A percentile compares a stretch with the other conserved stretches of the same genome.
phyloP scores from a whole-genome alignment of 2,888 invertebrate genomes.

The Acrobasis suavella region DNA sequence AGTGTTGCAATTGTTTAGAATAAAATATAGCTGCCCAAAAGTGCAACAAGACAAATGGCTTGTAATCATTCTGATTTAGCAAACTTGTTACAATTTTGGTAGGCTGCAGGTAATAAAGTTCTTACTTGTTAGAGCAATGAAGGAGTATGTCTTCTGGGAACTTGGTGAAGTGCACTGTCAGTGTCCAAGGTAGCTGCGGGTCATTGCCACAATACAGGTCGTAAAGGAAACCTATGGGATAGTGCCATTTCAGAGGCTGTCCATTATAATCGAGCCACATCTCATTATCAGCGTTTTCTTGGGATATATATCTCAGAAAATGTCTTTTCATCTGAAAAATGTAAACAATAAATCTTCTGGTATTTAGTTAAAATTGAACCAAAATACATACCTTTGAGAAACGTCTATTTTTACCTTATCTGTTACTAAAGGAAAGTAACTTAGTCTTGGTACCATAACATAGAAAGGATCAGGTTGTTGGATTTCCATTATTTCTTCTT shows the following conservation, averaged over 20 bases:
- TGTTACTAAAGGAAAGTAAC: conserved; percentile 96
- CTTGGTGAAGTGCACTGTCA: conserved; percentile 97
- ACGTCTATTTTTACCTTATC: conserved; percentile 89
- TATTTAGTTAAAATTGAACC: neutral
- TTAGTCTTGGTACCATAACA: conserved; percentile 95
- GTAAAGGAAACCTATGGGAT: conserved; percentile 94
- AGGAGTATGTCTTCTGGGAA: conserved; percentile 96
- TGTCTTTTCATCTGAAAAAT: conserved; percentile 90
- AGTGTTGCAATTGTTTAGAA: too few species aligned
- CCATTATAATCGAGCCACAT: conserved; percentile 98
- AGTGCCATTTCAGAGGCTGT: conserved; percentile 94
- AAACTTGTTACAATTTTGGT: too few species aligned
- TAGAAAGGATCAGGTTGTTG: conserved; percentile 96
- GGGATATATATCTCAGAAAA: conserved; percentile 91
- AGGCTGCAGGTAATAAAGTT: conserved; percentile 19
- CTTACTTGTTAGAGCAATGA: conserved; percentile 91
- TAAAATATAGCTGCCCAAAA: too few species aligned
- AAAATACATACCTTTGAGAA: too few species aligned
- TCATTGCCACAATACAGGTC: conserved; percentile 89
- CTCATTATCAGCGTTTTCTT: conserved; percentile 91
- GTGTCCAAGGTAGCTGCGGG: conserved; percentile 93
- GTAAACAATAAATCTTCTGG: neutral
- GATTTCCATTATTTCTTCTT: conserved; percentile 93
- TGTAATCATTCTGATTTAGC: too few species aligned
- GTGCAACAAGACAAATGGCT: too few species aligned